Evolutionary conservation across 2,888 invertebrate genomes (phyloP), one percentile per base, ranked within the genome.

Genomic region (Cacoxenus indagator): DNA sequence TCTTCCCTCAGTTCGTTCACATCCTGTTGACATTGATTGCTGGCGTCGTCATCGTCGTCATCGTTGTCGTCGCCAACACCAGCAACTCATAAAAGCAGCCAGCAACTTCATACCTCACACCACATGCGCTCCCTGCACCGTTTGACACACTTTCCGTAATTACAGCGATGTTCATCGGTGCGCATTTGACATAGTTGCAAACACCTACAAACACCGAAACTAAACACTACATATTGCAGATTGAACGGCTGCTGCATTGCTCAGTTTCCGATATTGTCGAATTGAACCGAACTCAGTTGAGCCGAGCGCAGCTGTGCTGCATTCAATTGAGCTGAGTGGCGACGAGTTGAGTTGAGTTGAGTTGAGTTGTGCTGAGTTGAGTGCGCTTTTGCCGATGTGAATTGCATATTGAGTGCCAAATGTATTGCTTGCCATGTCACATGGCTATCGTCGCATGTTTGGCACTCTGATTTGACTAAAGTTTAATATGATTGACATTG

Each of bases 381-480:
- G 27, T n/a, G 17, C 14, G 57, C 22, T 43, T 68, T 64, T 62
- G 67, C 74, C 69, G 75, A 66, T 77, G 72, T 74, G 76, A 76
- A 75, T 80, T 83, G 81, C 84, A 82, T 80, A 77, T 82, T 82
- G 82, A 81, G 76, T 80, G 69, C 31, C 22, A 73, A 69, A 74
- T 73, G 81, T 71, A 77, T 71, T 73, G 73, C 81, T 77, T 82
- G 77, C 68, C 45, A 62, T 61, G 61, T 62, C 61, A 62, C 45
- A 62, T 43, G n/a, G n/a, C n/a, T n/a, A n/a, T n/a, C n/a, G 19
- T 62, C 76, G 84, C 84, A 80, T 81, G 82, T 83, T 81, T 83
- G 80, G 81, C 80, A 81, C 75, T 51, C 82, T 81, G 82, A 81
- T 81, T 82, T 83, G 82, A 81, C 84, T 80, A 83, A 78, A 83